A percentile compares a stretch with the other conserved stretches of the same genome.
Conservation (phyloP, 2,113 vertebrate species). For the Pygoscelis adeliae region DNA sequence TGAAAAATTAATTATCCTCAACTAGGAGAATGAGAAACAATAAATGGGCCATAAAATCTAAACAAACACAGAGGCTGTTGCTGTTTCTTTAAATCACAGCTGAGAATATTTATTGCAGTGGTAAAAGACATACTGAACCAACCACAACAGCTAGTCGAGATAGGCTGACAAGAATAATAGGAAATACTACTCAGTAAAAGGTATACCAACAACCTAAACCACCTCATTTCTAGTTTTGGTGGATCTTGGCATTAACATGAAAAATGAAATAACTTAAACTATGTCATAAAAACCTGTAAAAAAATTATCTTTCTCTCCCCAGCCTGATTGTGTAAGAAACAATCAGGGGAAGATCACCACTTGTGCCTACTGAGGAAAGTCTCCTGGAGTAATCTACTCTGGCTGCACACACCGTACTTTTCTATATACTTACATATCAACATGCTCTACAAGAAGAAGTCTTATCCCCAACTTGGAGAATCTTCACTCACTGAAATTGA, state of each 20-base stretch:
- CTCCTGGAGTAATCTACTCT: background rate
- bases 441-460: background rate
- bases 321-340: background rate
- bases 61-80: conserved; percentile 54
- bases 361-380: background rate
- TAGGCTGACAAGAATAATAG: background rate
- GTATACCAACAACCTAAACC: background rate
- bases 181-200: background rate
- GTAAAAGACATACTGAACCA: background rate
- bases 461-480: background rate
- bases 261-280: background rate
- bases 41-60: conserved; percentile 70
- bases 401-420: background rate
- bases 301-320: background rate
- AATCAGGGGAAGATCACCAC: background rate
- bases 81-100: conserved; percentile 31
- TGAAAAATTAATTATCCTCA: conserved; percentile 73
- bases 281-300: background rate
- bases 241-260: background rate
- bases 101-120: conserved; percentile 34
- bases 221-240: background rate
- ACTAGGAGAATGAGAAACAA: conserved; percentile 59
- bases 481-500: background rate
- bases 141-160: background rate
- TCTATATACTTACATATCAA: background rate